Evolutionary conservation across 2,797 vertebrate species (phyloP).

Genomic region (Atherinosoma microstoma): DNA sequence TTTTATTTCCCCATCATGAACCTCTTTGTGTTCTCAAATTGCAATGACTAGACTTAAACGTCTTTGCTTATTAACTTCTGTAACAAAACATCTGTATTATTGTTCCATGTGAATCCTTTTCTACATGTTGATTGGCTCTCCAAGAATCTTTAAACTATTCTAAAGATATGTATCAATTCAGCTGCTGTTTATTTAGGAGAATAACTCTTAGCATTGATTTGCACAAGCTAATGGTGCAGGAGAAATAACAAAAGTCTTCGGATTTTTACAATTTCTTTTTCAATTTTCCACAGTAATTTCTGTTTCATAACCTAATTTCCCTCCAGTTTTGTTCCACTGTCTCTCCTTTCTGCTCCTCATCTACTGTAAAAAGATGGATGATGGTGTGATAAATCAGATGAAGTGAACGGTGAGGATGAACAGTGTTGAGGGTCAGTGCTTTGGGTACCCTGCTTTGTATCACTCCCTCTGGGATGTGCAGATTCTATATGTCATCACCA

Average conservation of each 20-base stretch:
- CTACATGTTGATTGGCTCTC: background rate
- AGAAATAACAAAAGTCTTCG: background rate
- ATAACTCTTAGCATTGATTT: background rate
- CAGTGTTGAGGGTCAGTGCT: constrained; percentile 41
- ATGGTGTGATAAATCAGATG: constrained; percentile 65
- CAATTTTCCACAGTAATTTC: no score
- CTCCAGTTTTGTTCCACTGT: constrained; percentile 18
- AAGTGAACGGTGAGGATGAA: constrained; percentile 51
- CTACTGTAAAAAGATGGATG: constrained; percentile 52
- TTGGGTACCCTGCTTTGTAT: constrained; percentile 31
- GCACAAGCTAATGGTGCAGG: background rate
- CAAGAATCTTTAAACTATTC: background rate
- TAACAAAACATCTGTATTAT: background rate
- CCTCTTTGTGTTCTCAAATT: background rate
- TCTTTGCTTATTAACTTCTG: background rate
- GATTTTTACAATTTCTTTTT: no score
- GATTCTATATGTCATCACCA: constrained; percentile 31
- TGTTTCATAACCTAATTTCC: background rate
- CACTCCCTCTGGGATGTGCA: constrained; percentile 49
- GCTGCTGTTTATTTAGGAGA: background rate
- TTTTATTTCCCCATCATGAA: background rate
- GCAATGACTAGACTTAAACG: background rate
- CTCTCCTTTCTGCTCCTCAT: constrained; percentile 22
- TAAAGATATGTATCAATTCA: background rate
- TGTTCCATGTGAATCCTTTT: background rate